These are phyloP conservation scores for Limosa lapponica DNA, from an alignment of 2,797 vertebrate species.

Conservation along the genomic window DNA sequence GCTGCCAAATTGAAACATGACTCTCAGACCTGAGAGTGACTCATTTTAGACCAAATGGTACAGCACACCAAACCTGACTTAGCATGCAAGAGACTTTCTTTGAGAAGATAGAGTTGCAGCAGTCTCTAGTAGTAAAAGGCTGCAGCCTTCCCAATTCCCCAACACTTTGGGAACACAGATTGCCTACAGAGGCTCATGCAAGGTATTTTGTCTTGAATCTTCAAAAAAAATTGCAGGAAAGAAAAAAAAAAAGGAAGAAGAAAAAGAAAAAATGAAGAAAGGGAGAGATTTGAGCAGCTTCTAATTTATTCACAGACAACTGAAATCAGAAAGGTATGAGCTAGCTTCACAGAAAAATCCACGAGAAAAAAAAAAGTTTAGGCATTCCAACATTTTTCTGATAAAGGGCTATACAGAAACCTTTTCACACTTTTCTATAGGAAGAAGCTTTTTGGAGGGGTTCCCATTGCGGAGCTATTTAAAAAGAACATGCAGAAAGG, in stretches of 20 bases:
- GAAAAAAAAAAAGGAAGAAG: too few species aligned
- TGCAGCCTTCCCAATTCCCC: not conserved
- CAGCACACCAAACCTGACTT: slow-evolving; percentile 21
- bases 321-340: not conserved
- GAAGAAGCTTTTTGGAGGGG: not conserved
- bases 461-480: not conserved
- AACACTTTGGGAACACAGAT: not conserved
- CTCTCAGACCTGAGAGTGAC: slow-evolving; percentile 29
- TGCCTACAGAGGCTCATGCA: not conserved
- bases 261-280: fast-evolving
- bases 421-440: not conserved
- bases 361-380: not conserved
- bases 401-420: not conserved
- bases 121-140: not conserved
- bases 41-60: slow-evolving; percentile 50
- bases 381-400: not conserved
- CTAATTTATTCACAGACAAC: not conserved
- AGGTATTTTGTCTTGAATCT: not conserved
- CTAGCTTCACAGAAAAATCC: not conserved
- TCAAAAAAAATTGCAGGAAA: not conserved
- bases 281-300: not conserved
- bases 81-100: not conserved
- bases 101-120: not conserved
- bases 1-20: slow-evolving; percentile 61
- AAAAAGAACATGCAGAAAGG: not conserved